These are phyloP conservation scores for Chrysocyon brachyurus DNA, from an alignment of 2,797 vertebrate genomes.

Conservation along the genomic window DNA sequence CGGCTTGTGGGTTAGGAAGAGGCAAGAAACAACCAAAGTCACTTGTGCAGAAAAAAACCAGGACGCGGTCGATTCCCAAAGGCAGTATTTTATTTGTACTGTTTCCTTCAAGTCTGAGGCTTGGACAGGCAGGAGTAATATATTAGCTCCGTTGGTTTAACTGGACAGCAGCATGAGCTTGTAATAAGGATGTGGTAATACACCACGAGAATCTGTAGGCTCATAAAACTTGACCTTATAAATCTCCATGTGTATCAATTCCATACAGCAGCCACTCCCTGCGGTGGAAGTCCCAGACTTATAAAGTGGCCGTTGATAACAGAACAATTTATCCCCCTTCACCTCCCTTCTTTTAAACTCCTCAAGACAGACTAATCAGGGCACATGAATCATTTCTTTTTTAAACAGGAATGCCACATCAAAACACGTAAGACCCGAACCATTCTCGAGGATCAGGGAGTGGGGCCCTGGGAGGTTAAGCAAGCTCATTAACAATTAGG, in stretches of 20 bases:
- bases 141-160: constrained; percentile 89
- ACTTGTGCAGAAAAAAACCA: constrained; percentile 44
- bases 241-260: constrained; percentile 93
- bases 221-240: constrained; percentile 93
- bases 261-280: constrained; percentile 92
- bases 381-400: constrained; percentile 81
- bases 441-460: constrained; percentile 61
- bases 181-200: constrained; percentile 92
- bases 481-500: constrained; percentile 59
- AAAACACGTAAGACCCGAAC: constrained; percentile 23
- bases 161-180: constrained; percentile 91
- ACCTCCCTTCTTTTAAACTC: not conserved
- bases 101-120: constrained; percentile 77
- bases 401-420: constrained; percentile 80
- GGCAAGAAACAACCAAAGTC: constrained; percentile 51
- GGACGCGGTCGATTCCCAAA: constrained; percentile 23
- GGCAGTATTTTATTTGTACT: constrained; percentile 82
- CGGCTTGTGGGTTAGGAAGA: not conserved
- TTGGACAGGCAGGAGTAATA: constrained; percentile 86
- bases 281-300: constrained; percentile 87
- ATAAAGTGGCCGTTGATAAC: constrained; percentile 91
- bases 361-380: constrained; percentile 81
- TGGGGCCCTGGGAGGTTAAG: constrained; percentile 60
- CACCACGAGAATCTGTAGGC: constrained; percentile 90
- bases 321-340: constrained; percentile 77